Conservation (phyloP, 2,113 vertebrate species). For the Corapipo altera region DNA sequence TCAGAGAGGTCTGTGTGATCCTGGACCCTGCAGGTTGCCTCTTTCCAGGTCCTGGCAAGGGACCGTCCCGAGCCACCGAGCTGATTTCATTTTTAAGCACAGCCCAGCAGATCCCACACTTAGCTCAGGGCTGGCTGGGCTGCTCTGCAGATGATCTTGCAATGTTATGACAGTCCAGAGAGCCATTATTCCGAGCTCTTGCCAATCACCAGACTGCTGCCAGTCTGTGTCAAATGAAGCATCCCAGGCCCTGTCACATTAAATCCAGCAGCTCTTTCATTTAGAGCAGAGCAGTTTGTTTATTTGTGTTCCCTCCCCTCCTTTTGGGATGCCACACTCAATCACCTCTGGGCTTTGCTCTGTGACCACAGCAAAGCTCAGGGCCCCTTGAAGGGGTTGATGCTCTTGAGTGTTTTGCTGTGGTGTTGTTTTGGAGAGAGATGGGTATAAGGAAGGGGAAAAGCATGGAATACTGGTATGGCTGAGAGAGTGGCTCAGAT, state of each 20-base stretch:
- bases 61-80: neutral
- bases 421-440: neutral
- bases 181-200: conserved; percentile 16
- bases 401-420: neutral
- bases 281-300: conserved; percentile 46
- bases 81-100: neutral
- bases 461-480: neutral
- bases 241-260: conserved; percentile 65
- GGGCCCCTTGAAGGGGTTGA: neutral
- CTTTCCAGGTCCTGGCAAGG: neutral
- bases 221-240: conserved; percentile 72
- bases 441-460: neutral
- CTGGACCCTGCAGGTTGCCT: neutral
- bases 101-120: conserved; percentile 7
- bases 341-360: neutral
- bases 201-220: conserved; percentile 70
- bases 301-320: conserved; percentile 27
- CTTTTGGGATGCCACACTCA: conserved; percentile 29
- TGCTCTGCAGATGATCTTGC: conserved; percentile 56
- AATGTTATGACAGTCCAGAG: conserved; percentile 53
- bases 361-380: neutral
- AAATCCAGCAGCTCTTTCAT: conserved; percentile 66
- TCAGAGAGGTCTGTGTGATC: neutral
- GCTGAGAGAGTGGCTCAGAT: neutral
- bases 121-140: neutral